Conservation (phyloP, 53 echinoderm and acorn worm genomes). For the Stichopus horrens region DNA sequence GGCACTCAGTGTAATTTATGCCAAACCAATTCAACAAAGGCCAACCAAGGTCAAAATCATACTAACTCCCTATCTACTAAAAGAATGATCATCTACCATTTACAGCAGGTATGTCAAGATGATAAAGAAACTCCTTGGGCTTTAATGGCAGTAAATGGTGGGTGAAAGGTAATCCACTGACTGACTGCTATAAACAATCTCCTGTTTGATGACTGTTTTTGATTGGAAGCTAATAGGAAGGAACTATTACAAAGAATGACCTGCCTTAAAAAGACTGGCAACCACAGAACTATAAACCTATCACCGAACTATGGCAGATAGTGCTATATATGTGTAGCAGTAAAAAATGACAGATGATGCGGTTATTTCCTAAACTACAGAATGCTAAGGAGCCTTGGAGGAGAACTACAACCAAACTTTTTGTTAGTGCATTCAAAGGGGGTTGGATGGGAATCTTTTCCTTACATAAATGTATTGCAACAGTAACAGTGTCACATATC, state of each 20-base stretch:
- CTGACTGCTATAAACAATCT: not conserved
- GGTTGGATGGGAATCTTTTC: too few relatives aligned
- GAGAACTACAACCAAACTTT: slow-evolving; percentile 14
- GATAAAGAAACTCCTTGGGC: not conserved
- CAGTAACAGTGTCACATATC: too few relatives aligned
- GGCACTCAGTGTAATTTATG: slow-evolving; percentile 33
- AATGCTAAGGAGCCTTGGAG: not conserved
- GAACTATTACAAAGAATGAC: not conserved
- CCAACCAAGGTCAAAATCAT: slow-evolving; percentile 41
- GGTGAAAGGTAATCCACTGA: not conserved
- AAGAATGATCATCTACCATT: slow-evolving; percentile 8
- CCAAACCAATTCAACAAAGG: slow-evolving; percentile 29
- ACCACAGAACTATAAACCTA: too few relatives aligned
- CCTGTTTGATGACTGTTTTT: not conserved
- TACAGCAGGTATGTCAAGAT: not conserved
- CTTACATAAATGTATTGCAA: too few relatives aligned
- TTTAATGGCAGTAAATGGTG: not conserved
- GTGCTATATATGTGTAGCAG: not conserved
- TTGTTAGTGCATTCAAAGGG: not conserved
- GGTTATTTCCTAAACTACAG: not conserved
- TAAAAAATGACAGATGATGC: not conserved
- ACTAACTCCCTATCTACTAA: slow-evolving; percentile 13
- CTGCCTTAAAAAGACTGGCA: not conserved
- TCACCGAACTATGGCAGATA: too few relatives aligned
- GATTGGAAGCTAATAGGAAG: slow-evolving; percentile 7